Evolutionary conservation across 2,888 invertebrate species (phyloP).

Genomic region (Tetheella fluctuosa): DNA sequence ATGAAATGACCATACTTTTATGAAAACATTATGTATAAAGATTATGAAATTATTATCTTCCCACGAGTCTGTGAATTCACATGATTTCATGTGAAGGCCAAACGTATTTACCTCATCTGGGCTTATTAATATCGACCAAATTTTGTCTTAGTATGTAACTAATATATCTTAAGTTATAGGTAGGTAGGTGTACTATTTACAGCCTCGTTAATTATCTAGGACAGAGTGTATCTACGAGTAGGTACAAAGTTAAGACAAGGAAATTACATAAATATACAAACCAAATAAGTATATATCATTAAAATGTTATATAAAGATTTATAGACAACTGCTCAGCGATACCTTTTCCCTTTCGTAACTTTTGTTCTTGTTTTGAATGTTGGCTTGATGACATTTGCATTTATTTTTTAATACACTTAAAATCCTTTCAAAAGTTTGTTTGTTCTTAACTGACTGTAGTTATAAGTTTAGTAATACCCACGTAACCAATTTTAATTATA

Average conservation of each 20-base stretch:
- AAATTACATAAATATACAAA: background rate
- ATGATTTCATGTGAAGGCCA: background rate
- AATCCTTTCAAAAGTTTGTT: too few species aligned
- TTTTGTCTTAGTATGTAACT: background rate
- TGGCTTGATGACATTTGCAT: background rate
- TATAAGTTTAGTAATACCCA: too few species aligned
- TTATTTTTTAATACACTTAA: too few species aligned
- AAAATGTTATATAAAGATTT: background rate
- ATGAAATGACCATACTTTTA: background rate
- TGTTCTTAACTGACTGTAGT: too few species aligned
- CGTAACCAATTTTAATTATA: too few species aligned
- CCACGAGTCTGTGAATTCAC: background rate
- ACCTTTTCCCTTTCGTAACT: background rate
- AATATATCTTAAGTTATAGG: background rate
- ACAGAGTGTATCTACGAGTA: background rate
- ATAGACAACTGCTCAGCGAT: background rate
- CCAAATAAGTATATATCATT: background rate
- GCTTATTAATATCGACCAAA: background rate
- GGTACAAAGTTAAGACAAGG: background rate
- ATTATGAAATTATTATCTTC: background rate
- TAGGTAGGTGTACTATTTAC: background rate
- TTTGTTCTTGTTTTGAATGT: background rate
- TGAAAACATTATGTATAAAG: background rate
- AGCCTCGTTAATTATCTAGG: background rate
- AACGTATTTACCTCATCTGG: background rate